These are phyloP conservation scores for Meteorus sp. DNA, from an alignment of 1,140 invertebrate species.

Conservation along the genomic window DNA sequence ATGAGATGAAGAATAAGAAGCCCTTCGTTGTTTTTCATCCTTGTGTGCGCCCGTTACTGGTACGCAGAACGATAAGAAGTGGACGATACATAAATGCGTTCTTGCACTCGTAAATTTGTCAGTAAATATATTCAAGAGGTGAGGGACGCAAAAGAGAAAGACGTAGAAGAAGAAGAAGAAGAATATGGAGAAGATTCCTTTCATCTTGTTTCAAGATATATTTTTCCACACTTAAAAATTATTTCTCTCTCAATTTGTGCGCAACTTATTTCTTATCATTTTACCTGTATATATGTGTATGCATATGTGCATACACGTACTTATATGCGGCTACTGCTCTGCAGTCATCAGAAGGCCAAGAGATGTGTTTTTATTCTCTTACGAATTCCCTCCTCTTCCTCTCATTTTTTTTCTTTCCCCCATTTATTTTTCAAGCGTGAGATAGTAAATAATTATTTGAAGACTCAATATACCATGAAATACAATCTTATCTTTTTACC, in stretches of 20 bases:
- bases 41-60: neutral
- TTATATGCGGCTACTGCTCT: too few relatives aligned
- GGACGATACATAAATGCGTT: conserved; percentile 8
- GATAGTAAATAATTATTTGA: conserved; percentile 3
- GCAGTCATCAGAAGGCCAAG: conserved; percentile 33
- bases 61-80: conserved; percentile 6
- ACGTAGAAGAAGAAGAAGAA: too few relatives aligned
- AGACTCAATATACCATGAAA: neutral
- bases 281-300: too few relatives aligned
- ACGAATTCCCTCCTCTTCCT: neutral
- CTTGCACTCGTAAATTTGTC: conserved; percentile 40
- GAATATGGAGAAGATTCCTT: neutral
- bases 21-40: too few relatives aligned
- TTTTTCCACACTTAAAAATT: conserved; percentile 17
- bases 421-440: too few relatives aligned
- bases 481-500: conserved; percentile 18
- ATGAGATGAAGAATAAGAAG: conserved; percentile 13
- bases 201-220: conserved; percentile 14
- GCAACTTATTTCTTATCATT: conserved; percentile 27
- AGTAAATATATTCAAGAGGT: neutral
- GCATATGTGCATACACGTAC: too few relatives aligned
- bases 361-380: neutral
- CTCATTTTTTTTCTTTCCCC: neutral
- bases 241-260: conserved; percentile 38
- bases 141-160: too few relatives aligned